phyloP scores from a whole-genome alignment of 2,113 vertebrate species.

The Numenius arquata region DNA sequence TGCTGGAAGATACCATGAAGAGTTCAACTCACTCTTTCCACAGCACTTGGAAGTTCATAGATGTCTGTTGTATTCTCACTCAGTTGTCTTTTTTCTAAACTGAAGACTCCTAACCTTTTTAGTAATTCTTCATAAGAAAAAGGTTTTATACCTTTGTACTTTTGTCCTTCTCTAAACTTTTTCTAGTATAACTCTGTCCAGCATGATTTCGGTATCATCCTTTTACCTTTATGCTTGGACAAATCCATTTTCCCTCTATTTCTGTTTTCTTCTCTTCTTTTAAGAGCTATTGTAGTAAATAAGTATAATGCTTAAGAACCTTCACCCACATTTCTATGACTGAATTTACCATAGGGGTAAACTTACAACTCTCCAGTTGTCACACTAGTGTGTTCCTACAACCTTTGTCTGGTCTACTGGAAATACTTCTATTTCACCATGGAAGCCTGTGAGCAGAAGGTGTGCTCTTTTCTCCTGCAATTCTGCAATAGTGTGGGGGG shows the following conservation, averaged over 20 bases:
- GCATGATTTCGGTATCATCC: neutral
- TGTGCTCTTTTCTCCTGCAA: neutral
- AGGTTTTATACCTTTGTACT: neutral
- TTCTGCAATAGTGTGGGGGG: neutral
- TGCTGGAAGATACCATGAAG: neutral
- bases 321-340: neutral
- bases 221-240: neutral
- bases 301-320: neutral
- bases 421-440: neutral
- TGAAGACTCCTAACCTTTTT: neutral
- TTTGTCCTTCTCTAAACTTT: neutral
- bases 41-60: neutral
- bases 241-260: accelerated
- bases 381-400: neutral
- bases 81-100: neutral
- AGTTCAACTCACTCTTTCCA: neutral
- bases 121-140: neutral
- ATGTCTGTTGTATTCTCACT: neutral
- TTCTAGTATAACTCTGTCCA: neutral
- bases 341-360: neutral
- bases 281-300: neutral
- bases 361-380: neutral
- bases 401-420: neutral
- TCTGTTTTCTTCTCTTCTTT: neutral
- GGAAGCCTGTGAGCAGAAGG: neutral